Evolutionary conservation across 64 coral and sea anemone species (phyloP).

Genomic region (Pocillopora verrucosa): DNA sequence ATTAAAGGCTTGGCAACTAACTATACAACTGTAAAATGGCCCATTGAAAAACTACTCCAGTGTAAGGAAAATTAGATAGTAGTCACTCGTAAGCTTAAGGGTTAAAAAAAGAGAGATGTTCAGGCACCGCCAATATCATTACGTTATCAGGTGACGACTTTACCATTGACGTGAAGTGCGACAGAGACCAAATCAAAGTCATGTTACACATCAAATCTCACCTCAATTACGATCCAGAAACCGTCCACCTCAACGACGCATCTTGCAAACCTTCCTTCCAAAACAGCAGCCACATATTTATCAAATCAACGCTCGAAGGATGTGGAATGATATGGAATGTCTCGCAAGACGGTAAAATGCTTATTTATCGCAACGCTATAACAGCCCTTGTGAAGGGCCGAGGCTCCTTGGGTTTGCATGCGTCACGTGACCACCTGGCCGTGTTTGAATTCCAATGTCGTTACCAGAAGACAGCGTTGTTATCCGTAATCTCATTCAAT

Average conservation of each 20-base stretch:
- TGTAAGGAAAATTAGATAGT: no score
- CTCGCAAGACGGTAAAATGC: constrained; percentile 37
- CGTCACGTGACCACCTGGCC: constrained; percentile 60
- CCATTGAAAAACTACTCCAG: not conserved
- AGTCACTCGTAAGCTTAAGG: no score
- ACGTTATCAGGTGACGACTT: not conserved
- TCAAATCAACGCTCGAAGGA: constrained; percentile 53
- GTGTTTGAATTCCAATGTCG: constrained; percentile 66
- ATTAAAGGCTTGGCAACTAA: no score
- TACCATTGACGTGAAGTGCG: constrained; percentile 5
- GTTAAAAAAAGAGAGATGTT: no score
- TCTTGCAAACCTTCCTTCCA: constrained; percentile 48
- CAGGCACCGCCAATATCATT: not conserved
- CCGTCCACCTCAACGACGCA: constrained; percentile 57
- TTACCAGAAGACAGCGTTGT: constrained; percentile 47
- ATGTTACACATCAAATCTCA: constrained; percentile 35
- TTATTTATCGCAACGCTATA: constrained; percentile 76
- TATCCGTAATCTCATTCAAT: constrained; percentile 49
- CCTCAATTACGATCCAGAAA: constrained; percentile 26
- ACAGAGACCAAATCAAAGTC: constrained; percentile 10
- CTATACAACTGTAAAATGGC: no score
- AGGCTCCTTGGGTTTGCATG: not conserved
- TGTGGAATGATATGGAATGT: constrained; percentile 64
- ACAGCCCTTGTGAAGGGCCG: constrained; percentile 19
- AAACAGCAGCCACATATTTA: constrained; percentile 54